phyloP scores from a whole-genome alignment of 2,113 vertebrate genomes.

The Tichodroma muraria region DNA sequence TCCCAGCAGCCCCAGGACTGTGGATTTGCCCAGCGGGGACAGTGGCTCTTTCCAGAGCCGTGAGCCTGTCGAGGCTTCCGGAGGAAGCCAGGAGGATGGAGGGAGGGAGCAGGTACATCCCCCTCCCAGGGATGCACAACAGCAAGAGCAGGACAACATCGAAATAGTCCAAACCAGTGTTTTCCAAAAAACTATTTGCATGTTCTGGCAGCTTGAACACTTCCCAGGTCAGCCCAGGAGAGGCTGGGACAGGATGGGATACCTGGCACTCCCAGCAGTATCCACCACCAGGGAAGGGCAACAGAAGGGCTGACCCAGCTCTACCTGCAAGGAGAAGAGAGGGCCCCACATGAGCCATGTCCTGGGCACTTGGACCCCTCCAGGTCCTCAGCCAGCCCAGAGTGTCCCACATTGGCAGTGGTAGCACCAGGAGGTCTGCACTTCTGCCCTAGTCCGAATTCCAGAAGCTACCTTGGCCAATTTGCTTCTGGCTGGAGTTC shows the following conservation, averaged over 20 bases:
- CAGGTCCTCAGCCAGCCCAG: background rate
- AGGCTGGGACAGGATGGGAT: background rate
- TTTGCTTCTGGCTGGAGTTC: background rate
- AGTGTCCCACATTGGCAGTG: background rate
- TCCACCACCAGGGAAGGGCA: background rate
- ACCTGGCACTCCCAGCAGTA: background rate
- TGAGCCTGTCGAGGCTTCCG: background rate
- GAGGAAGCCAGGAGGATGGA: background rate
- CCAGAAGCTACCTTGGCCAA: background rate
- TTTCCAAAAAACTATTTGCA: background rate
- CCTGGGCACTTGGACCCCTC: background rate
- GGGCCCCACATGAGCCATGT: background rate
- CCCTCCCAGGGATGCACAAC: background rate
- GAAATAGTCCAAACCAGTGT: background rate
- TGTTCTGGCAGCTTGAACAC: background rate
- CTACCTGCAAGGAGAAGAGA: background rate
- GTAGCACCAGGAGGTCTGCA: background rate
- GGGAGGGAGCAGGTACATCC: background rate
- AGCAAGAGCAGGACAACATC: background rate
- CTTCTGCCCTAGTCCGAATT: background rate
- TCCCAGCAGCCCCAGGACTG: background rate
- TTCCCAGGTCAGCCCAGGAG: background rate
- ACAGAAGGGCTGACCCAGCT: background rate
- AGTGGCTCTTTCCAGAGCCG: background rate
- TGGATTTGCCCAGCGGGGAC: fast-evolving